phyloP scores from a whole-genome alignment of 1,140 invertebrate genomes.

The Trypoxylus dichotomus region DNA sequence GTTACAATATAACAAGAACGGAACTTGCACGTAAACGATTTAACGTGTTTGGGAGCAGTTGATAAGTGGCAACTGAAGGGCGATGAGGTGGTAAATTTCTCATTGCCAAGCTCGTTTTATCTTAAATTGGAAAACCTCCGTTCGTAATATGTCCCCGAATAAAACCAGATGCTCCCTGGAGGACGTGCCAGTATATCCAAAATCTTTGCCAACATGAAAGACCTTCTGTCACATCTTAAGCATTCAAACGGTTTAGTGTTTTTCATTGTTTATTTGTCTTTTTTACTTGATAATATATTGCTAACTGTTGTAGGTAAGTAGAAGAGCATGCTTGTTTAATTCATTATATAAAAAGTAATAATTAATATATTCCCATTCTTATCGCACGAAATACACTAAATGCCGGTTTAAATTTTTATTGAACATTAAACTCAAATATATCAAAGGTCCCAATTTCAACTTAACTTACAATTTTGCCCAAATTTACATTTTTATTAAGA shows the following conservation, averaged over 20 bases:
- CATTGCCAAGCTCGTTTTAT: slow-evolving; percentile 40
- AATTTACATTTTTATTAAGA: no score
- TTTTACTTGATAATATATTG: slow-evolving; percentile 76
- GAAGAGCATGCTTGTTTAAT: background rate
- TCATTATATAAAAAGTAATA: no score
- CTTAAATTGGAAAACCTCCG: slow-evolving; percentile 38
- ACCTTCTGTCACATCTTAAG: slow-evolving; percentile 34
- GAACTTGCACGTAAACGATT: background rate
- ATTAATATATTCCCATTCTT: no score
- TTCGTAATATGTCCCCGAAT: slow-evolving; percentile 16
- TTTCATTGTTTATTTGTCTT: slow-evolving; percentile 66
- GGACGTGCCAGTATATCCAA: background rate
- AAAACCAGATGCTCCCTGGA: slow-evolving; percentile 30
- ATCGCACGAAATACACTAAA: no score
- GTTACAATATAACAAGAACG: background rate
- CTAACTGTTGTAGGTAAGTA: slow-evolving; percentile 77
- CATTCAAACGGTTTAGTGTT: slow-evolving; percentile 56
- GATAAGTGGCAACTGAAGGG: slow-evolving; percentile 28
- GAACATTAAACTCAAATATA: no score
- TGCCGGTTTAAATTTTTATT: no score
- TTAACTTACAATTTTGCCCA: no score
- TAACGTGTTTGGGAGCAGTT: slow-evolving; percentile 16
- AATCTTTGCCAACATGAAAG: slow-evolving; percentile 31
- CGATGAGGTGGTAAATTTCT: slow-evolving; percentile 48
- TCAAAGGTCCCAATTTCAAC: no score